These are phyloP conservation scores for Lepus timidus DNA, from an alignment of 2,113 vertebrate species.

Conservation along the genomic window DNA sequence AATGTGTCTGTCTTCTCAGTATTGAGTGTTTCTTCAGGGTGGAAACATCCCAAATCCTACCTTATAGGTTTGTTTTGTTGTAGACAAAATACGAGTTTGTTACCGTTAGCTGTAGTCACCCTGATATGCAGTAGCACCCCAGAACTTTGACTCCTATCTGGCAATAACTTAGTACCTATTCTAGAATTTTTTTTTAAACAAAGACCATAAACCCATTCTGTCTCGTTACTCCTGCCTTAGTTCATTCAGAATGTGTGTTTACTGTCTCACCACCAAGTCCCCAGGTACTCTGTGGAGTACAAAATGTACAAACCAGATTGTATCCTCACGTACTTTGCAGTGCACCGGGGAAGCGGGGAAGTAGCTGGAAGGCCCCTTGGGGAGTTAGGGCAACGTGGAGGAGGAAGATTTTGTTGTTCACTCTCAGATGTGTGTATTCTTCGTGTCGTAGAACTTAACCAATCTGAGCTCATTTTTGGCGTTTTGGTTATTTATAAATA, in stretches of 20 bases:
- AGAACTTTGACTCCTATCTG: too few relatives aligned
- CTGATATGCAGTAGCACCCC: too few relatives aligned
- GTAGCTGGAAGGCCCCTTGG: neutral
- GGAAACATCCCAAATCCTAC: too few relatives aligned
- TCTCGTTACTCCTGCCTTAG: neutral
- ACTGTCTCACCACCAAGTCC: neutral
- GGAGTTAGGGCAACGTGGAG: accelerated
- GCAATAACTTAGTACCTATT: too few relatives aligned
- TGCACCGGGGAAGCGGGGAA: neutral
- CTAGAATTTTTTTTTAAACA: neutral
- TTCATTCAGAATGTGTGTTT: neutral
- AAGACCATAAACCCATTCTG: neutral
- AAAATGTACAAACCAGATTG: neutral
- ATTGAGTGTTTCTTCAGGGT: too few relatives aligned
- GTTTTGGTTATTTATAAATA: neutral
- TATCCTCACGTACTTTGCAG: neutral
- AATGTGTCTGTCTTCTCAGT: too few relatives aligned
- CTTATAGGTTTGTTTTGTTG: too few relatives aligned
- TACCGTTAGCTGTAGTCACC: too few relatives aligned
- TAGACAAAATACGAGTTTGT: neutral
- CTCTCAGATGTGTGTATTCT: neutral
- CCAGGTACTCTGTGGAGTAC: neutral
- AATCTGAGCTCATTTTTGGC: neutral
- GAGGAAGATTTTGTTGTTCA: neutral
- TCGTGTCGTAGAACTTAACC: neutral